Evolutionary conservation across 2,888 invertebrate species (phyloP).

Genomic region (Hydroisotoma schaefferi): DNA sequence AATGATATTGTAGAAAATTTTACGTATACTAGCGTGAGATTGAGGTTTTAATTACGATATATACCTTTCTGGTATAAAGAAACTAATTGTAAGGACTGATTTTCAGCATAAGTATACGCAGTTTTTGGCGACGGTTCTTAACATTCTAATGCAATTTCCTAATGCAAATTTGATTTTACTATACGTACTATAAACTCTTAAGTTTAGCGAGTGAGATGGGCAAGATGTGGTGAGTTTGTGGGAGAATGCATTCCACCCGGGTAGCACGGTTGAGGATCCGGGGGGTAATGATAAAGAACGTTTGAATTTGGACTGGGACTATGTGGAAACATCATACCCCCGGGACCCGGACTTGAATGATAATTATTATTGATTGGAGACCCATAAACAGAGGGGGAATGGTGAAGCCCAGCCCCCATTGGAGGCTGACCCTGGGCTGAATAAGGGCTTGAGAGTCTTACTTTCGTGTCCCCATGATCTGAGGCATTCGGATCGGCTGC

Average conservation of each 20-base stretch:
- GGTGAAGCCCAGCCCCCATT: constrained; percentile 43
- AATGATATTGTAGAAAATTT: too few species aligned
- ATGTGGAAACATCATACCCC: constrained; percentile 49
- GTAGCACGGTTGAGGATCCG: constrained; percentile 48
- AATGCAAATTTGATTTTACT: too few species aligned
- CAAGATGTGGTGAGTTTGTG: constrained; percentile 47
- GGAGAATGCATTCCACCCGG: constrained; percentile 48
- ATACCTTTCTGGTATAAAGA: too few species aligned
- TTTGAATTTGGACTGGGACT: constrained; percentile 48
- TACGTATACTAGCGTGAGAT: too few species aligned
- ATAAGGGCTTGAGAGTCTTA: constrained; percentile 48
- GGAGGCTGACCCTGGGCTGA: constrained; percentile 40
- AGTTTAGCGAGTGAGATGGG: constrained; percentile 47
- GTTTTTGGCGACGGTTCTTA: too few species aligned
- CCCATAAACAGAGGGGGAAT: constrained; percentile 48
- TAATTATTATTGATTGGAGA: constrained; percentile 48
- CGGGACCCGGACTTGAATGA: constrained; percentile 46
- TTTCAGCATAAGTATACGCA: too few species aligned
- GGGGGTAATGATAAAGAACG: constrained; percentile 48
- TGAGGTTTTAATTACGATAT: too few species aligned
- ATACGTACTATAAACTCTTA: too few species aligned
- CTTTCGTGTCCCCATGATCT: constrained; percentile 48
- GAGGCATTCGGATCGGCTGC: constrained; percentile 48
- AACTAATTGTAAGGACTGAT: too few species aligned
- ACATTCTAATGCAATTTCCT: too few species aligned